These are phyloP conservation scores for Protodeltote pygarga DNA, from an alignment of 2,888 invertebrate species.

Conservation along the genomic window DNA sequence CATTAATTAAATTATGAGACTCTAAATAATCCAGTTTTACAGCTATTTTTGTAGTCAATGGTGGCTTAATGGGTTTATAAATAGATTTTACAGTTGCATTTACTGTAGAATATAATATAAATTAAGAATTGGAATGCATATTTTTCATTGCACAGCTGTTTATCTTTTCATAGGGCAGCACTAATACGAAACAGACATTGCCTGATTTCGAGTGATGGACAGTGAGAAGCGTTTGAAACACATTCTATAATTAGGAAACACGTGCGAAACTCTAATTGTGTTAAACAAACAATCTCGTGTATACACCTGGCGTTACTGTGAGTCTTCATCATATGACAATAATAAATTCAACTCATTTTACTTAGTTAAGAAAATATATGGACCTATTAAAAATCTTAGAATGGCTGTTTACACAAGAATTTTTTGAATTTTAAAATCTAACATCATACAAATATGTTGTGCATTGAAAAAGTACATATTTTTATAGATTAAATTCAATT, in stretches of 20 bases:
- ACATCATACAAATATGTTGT: too few relatives aligned
- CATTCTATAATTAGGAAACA: constrained; percentile 77
- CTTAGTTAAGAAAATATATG: too few relatives aligned
- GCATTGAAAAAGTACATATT: too few relatives aligned
- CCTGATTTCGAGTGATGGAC: constrained; percentile 79
- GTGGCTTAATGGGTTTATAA: constrained; percentile 26
- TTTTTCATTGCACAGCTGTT: constrained; percentile 56
- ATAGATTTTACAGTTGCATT: constrained; percentile 37
- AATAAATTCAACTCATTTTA: constrained; percentile 40
- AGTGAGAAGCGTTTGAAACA: constrained; percentile 67
- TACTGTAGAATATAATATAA: constrained; percentile 12
- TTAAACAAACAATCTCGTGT: constrained; percentile 78
- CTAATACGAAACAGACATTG: constrained; percentile 73
- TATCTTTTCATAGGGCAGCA: constrained; percentile 59
- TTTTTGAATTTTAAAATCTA: too few relatives aligned
- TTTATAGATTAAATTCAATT: too few relatives aligned
- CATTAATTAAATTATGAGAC: constrained; percentile 67
- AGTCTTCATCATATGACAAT: constrained; percentile 57
- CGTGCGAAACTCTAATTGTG: constrained; percentile 83
- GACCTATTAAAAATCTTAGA: too few relatives aligned
- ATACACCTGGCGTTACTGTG: constrained; percentile 69
- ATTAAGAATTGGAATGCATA: constrained; percentile 41
- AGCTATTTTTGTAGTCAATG: constrained; percentile 42
- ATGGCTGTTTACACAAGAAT: too few relatives aligned
- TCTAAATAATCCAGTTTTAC: constrained; percentile 67